phyloP scores from a whole-genome alignment of 1,140 invertebrate genomes.

The Aphelenchoides fujianensis region DNA sequence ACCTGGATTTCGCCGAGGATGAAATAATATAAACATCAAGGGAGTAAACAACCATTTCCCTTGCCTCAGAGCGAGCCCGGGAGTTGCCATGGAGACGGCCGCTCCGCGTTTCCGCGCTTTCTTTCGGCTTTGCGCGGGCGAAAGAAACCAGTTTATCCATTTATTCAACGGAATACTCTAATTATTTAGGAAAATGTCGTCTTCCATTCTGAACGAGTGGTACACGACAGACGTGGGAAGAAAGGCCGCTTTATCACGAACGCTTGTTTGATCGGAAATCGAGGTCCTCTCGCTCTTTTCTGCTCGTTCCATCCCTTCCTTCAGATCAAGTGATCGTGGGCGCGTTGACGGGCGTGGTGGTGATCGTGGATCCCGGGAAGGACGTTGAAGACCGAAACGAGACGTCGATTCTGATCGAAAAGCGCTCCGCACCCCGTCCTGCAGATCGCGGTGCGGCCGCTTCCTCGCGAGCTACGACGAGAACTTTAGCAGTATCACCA shows the following conservation, averaged over 20 bases:
- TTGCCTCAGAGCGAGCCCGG: no score
- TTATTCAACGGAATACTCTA: no score
- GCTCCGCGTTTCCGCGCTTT: no score
- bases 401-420: slow-evolving; percentile 31
- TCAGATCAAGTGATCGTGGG: slow-evolving; percentile 47
- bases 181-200: slow-evolving; percentile 32
- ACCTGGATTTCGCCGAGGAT: no score
- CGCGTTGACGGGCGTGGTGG: slow-evolving; percentile 34
- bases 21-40: no score
- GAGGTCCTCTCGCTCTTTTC: slow-evolving; percentile 31
- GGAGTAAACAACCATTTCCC: no score
- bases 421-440: slow-evolving; percentile 36
- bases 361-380: slow-evolving; percentile 40
- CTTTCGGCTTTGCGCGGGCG: no score
- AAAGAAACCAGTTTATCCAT: no score
- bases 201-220: slow-evolving; percentile 54
- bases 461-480: slow-evolving; percentile 22
- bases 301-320: slow-evolving; percentile 14
- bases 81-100: no score
- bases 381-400: slow-evolving; percentile 47
- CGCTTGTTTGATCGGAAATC: slow-evolving; percentile 31
- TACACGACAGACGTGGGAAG: slow-evolving; percentile 14
- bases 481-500: slow-evolving; percentile 18
- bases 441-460: slow-evolving; percentile 32
- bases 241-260: slow-evolving; percentile 24